Conservation (phyloP, 2,113 vertebrate genomes). For the Raphicerus campestris region DNA sequence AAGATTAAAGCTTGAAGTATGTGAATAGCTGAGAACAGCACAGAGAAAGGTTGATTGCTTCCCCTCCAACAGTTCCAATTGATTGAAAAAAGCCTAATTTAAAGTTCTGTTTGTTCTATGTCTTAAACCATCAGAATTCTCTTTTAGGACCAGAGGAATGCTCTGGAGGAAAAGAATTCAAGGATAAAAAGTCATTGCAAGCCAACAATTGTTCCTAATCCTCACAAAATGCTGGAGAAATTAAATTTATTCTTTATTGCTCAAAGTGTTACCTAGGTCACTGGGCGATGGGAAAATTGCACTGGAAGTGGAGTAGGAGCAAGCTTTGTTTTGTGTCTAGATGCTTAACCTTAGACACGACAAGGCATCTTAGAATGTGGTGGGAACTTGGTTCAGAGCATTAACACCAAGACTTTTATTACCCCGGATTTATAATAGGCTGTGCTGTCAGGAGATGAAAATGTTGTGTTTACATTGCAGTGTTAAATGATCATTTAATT, state of each 20-base stretch:
- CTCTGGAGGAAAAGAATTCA: conserved; percentile 80
- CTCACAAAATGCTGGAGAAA: conserved; percentile 92
- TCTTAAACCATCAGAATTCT: conserved; percentile 89
- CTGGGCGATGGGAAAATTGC: conserved; percentile 89
- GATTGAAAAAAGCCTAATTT: conserved; percentile 90
- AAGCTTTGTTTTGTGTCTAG: conserved; percentile 90
- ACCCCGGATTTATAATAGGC: conserved; percentile 85
- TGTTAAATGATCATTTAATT: conserved; percentile 92
- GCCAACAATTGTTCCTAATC: conserved; percentile 89
- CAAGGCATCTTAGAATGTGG: conserved; percentile 83
- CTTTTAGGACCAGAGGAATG: conserved; percentile 81
- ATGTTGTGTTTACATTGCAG: conserved; percentile 85
- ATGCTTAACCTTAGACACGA: conserved; percentile 90
- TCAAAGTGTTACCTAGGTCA: conserved; percentile 91
- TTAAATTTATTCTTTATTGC: conserved; percentile 92
- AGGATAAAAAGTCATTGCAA: conserved; percentile 88
- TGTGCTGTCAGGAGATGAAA: conserved; percentile 85
- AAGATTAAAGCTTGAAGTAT: conserved; percentile 82
- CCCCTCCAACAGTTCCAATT: conserved; percentile 86
- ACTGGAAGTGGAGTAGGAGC: conserved; percentile 85
- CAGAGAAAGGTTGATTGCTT: conserved; percentile 85
- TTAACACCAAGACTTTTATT: conserved; percentile 85
- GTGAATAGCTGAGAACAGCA: conserved; percentile 83
- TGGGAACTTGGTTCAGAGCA: conserved; percentile 85
- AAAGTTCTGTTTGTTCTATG: conserved; percentile 91